A percentile compares a stretch with the other conserved stretches of the same genome.
These are phyloP conservation scores for Gymnoscelis rufifasciata DNA, from an alignment of 2,888 invertebrate genomes.

Conservation along the genomic window DNA sequence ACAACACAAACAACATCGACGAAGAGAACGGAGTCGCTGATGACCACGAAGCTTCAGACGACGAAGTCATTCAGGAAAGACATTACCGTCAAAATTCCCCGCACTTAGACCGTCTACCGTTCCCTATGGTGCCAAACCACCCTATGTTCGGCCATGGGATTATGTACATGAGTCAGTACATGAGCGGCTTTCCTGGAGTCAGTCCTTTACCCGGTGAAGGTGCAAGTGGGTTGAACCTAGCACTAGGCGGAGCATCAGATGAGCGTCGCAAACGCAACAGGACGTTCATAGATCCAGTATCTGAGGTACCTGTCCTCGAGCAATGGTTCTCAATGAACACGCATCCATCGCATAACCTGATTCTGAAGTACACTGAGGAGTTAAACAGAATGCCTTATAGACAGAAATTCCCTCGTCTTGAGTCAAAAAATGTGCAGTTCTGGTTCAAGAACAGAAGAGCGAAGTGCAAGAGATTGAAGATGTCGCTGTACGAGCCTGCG, in stretches of 20 bases:
- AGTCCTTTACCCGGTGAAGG: conserved; percentile 77
- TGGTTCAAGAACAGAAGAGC: conserved; percentile 99
- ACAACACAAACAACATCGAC: conserved; percentile 65
- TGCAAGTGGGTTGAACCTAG: conserved; percentile 81
- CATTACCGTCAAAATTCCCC: conserved; percentile 64
- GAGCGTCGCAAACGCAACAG: conserved; percentile 96
- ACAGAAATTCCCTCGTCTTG: conserved; percentile 98
- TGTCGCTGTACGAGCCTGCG: conserved; percentile 89
- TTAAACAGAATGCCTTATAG: conserved; percentile 97
- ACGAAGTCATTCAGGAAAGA: conserved; percentile 65
- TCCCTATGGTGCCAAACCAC: conserved; percentile 89
- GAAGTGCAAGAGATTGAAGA: conserved; percentile 97
- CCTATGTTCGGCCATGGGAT: conserved; percentile 94
- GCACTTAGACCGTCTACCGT: conserved; percentile 78
- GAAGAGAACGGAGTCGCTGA: conserved; percentile 71
- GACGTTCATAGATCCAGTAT: conserved; percentile 99
- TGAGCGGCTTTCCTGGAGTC: conserved; percentile 79
- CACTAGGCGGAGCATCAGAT: conserved; percentile 83
- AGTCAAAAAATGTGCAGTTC: conserved; percentile 99
- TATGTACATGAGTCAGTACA: conserved; percentile 95
- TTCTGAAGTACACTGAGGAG: conserved; percentile 98
- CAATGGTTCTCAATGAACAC: conserved; percentile 99
- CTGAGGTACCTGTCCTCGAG: conserved; percentile 95
- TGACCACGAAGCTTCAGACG: conserved; percentile 74
- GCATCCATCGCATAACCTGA: conserved; percentile 98